phyloP scores from a whole-genome alignment of 2,113 vertebrate genomes.

The Morone saxatilis region DNA sequence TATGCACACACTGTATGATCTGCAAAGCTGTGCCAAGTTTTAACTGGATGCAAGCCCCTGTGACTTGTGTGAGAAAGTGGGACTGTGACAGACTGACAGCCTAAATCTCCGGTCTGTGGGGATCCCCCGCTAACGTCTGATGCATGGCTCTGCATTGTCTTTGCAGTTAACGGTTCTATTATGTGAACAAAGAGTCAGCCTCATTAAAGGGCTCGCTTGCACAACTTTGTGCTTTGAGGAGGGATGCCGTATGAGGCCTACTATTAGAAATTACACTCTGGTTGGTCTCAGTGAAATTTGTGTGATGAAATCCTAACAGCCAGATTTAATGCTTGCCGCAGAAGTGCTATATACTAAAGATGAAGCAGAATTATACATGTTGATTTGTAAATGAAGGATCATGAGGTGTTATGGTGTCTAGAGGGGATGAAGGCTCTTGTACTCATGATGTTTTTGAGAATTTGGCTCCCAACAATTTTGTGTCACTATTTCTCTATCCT shows the following conservation, averaged over 20 bases:
- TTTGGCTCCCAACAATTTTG: background rate
- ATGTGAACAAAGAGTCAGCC: constrained; percentile 70
- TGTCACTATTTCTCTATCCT: background rate
- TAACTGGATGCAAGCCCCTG: constrained; percentile 50
- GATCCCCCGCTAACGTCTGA: constrained; percentile 53
- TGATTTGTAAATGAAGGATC: constrained; percentile 33
- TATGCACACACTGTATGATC: constrained; percentile 6
- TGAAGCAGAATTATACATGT: constrained; percentile 39
- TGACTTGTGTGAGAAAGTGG: constrained; percentile 70
- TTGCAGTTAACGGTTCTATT: constrained; percentile 68
- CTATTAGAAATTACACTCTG: constrained; percentile 38
- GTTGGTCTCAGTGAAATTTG: constrained; percentile 34
- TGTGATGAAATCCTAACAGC: constrained; percentile 53
- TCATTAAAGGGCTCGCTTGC: constrained; percentile 62
- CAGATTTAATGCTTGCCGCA: constrained; percentile 49
- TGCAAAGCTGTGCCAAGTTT: constrained; percentile 49
- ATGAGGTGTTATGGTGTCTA: constrained; percentile 12
- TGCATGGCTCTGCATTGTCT: constrained; percentile 62
- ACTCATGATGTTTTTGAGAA: background rate
- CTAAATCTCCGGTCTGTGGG: constrained; percentile 62
- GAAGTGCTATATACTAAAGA: constrained; percentile 33
- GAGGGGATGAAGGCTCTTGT: background rate
- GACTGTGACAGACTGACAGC: constrained; percentile 64
- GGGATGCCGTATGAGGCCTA: constrained; percentile 39
- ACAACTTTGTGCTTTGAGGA: constrained; percentile 60